Conservation (phyloP, 2,888 invertebrate species). For the Ennomos fuscantarius region DNA sequence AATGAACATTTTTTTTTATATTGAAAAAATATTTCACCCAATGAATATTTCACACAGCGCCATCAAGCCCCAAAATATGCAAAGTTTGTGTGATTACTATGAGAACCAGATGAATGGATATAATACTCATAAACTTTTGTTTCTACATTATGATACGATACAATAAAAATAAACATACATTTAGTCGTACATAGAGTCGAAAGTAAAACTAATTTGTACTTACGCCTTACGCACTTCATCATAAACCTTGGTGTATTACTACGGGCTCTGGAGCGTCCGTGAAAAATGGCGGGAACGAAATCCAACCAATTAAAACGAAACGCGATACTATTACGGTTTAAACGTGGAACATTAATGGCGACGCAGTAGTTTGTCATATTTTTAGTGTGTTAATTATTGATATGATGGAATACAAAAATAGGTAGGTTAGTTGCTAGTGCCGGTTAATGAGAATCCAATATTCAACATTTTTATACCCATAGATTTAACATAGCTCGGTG, state of each 20-base stretch:
- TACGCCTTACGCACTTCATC: conserved; percentile 58
- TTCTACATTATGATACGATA: too few relatives aligned
- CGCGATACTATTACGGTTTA: conserved; percentile 55
- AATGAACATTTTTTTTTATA: too few relatives aligned
- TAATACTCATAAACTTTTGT: too few relatives aligned
- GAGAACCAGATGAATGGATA: too few relatives aligned
- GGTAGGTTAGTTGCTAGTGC: too few relatives aligned
- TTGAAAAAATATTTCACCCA: too few relatives aligned
- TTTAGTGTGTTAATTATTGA: neutral
- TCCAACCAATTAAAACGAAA: conserved; percentile 76
- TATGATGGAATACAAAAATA: neutral
- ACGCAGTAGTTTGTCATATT: conserved; percentile 13
- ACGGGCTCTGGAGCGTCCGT: conserved; percentile 29
- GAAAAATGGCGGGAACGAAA: conserved; percentile 66
- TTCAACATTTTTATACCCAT: too few relatives aligned
- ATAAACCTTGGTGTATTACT: conserved; percentile 49
- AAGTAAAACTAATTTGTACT: conserved; percentile 60
- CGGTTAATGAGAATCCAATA: too few relatives aligned
- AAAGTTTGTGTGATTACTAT: too few relatives aligned
- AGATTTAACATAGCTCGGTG: too few relatives aligned
- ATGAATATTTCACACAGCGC: too few relatives aligned
- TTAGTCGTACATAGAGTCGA: conserved; percentile 15
- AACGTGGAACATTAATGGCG: conserved; percentile 50
- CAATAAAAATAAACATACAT: neutral
- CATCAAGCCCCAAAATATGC: too few relatives aligned